A percentile compares a stretch with the other conserved stretches of the same genome.
phyloP scores from a whole-genome alignment of 2,113 vertebrate genomes.

The Emydocephalus ijimae region DNA sequence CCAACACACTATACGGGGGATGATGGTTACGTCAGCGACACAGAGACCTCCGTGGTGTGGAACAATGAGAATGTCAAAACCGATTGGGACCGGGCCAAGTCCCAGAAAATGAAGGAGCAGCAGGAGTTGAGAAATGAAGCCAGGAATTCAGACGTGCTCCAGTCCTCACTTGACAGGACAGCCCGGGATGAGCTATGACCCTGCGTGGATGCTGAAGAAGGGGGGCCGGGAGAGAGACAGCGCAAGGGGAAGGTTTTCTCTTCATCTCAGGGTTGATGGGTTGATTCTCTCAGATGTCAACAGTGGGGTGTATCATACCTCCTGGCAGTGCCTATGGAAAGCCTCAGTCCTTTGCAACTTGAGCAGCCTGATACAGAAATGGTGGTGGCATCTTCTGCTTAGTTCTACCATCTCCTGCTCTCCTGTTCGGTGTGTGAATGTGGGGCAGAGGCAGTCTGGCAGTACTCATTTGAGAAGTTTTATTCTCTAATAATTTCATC shows the following conservation, averaged over 20 bases:
- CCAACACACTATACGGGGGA: slow-evolving; percentile 92
- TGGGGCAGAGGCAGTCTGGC: not conserved
- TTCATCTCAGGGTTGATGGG: not conserved
- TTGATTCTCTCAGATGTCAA: not conserved
- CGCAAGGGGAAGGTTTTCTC: not conserved
- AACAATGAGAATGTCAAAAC: slow-evolving; percentile 81
- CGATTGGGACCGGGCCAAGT: slow-evolving; percentile 87
- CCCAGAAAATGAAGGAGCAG: slow-evolving; percentile 85
- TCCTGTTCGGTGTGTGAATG: not conserved
- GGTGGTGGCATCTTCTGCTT: not conserved
- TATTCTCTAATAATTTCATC: slow-evolving; percentile 9
- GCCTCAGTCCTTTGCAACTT: not conserved
- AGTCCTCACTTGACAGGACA: slow-evolving; percentile 81
- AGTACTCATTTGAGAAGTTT: slow-evolving; percentile 1
- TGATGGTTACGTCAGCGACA: slow-evolving; percentile 87
- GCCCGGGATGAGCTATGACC: slow-evolving; percentile 86
- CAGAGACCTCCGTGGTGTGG: slow-evolving; percentile 91
- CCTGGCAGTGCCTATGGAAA: not conserved
- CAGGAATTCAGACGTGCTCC: slow-evolving; percentile 84
- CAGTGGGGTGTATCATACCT: not conserved
- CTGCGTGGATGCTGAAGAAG: not conserved
- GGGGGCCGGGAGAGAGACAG: not conserved
- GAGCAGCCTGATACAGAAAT: not conserved
- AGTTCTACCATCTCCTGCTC: not conserved
- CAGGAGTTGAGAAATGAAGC: slow-evolving; percentile 81